Evolutionary conservation across 2,797 vertebrate genomes (phyloP).

Genomic region (Phrynocephalus guinanensis): DNA sequence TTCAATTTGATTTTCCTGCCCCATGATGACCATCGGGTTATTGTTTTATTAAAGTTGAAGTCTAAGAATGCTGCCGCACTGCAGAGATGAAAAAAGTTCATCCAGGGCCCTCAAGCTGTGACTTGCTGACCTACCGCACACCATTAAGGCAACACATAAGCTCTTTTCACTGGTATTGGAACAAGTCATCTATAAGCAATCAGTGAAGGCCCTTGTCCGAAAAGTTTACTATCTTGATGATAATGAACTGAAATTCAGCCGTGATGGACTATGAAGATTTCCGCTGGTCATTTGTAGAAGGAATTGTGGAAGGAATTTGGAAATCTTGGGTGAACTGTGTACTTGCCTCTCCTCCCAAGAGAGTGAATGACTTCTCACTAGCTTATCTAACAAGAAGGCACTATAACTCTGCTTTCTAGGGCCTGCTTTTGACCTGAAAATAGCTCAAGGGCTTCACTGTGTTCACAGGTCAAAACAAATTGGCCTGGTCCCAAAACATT

Average conservation of each 20-base stretch:
- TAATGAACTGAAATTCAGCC: not conserved
- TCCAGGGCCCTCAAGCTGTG: not conserved
- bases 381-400: not conserved
- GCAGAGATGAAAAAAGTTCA: conserved; percentile 12
- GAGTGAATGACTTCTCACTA: not conserved
- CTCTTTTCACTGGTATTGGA: fast-evolving
- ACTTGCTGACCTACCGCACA: fast-evolving
- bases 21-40: not conserved
- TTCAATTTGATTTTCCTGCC: not conserved
- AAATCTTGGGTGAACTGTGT: not conserved
- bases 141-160: not conserved
- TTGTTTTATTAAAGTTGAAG: not conserved
- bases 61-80: conserved; percentile 15
- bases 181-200: not conserved
- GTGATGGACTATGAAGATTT: not conserved
- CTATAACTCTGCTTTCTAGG: not conserved
- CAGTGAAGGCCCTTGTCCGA: fast-evolving
- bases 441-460: not conserved
- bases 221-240: not conserved
- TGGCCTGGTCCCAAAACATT: not conserved
- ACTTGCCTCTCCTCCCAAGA: not conserved
- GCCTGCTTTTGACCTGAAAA: not conserved
- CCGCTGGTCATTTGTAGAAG: not conserved
- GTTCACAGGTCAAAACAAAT: not conserved
- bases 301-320: not conserved